Conservation (phyloP, 1,140 invertebrate species). For the Atta cephalotes region DNA sequence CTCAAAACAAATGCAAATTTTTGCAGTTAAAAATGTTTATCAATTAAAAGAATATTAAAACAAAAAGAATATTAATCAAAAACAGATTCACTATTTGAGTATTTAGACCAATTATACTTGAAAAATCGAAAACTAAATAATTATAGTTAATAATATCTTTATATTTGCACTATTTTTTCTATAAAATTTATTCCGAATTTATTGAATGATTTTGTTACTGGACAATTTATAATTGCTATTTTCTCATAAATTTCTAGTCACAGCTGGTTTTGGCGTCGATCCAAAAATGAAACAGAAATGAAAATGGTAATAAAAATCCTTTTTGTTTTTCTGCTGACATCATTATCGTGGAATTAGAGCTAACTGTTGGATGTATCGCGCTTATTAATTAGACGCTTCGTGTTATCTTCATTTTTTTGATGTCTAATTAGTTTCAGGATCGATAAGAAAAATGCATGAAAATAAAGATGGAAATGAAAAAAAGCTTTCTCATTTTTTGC, state of each 20-base stretch:
- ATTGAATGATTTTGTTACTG: neutral
- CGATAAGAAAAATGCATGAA: neutral
- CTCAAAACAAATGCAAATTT: neutral
- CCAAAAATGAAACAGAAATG: conserved; percentile 1
- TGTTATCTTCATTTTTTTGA: neutral
- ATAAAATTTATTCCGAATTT: neutral
- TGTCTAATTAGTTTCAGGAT: neutral
- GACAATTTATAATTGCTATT: neutral
- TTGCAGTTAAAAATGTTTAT: neutral
- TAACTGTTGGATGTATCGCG: conserved; percentile 4
- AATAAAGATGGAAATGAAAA: neutral
- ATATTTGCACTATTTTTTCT: neutral
- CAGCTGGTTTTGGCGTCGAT: neutral
- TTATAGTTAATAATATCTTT: neutral
- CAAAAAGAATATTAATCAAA: neutral
- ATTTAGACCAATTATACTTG: neutral
- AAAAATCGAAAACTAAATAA: neutral
- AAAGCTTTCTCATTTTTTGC: neutral
- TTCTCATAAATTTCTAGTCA: neutral
- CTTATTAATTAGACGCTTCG: neutral
- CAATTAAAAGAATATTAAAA: neutral
- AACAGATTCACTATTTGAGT: neutral
- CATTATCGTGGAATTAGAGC: too few relatives aligned
- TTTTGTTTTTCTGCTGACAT: neutral
- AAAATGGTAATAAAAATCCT: neutral